Evolutionary conservation across 2,888 invertebrate genomes (phyloP).

Genomic region (Noctua janthe): DNA sequence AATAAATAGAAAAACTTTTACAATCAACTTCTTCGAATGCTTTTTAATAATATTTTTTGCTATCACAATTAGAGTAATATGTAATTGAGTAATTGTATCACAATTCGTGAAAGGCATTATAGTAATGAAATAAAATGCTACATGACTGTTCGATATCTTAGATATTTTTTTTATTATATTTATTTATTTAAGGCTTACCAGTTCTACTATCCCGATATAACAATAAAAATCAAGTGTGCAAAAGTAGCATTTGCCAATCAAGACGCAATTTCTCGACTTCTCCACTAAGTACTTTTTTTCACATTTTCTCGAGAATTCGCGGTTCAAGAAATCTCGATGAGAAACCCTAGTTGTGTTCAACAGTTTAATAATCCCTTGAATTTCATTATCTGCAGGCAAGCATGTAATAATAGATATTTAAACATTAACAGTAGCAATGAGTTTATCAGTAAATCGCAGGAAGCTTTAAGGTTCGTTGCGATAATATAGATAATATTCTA

Average conservation of each 20-base stretch:
- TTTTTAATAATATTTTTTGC: background rate
- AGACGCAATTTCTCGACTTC: background rate
- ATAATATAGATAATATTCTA: background rate
- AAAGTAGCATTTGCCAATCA: background rate
- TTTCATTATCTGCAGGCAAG: background rate
- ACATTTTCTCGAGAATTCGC: background rate
- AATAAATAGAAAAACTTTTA: background rate
- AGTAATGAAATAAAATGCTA: no score
- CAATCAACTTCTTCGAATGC: background rate
- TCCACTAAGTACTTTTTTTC: background rate
- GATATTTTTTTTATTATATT: background rate
- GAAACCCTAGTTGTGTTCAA: background rate
- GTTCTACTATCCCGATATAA: background rate
- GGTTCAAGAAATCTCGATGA: background rate
- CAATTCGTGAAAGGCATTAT: background rate
- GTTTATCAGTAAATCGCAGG: background rate
- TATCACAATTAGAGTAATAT: background rate
- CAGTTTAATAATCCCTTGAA: constrained; percentile 2
- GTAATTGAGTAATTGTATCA: background rate
- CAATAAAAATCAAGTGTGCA: background rate
- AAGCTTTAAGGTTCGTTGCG: background rate
- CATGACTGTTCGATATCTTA: background rate
- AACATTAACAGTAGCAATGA: background rate
- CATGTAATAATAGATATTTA: background rate
- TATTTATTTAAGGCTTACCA: background rate